Evolutionary conservation across 2,888 invertebrate species (phyloP).

Genomic region (Cosmia trapezina): DNA sequence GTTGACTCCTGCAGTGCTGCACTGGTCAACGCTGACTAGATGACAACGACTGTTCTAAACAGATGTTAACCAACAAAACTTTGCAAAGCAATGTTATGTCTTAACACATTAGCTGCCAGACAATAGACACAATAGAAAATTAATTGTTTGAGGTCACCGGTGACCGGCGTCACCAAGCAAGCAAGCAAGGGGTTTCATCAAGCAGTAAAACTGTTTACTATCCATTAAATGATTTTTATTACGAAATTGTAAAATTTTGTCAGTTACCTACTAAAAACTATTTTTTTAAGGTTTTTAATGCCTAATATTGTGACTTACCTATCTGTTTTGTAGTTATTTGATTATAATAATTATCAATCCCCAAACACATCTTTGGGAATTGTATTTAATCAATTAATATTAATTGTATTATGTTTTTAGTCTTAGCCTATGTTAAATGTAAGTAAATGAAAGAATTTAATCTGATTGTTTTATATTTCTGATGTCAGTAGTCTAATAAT

Average conservation of each 20-base stretch:
- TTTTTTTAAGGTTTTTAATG: neutral
- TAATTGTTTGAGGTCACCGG: too few species aligned
- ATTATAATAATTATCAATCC: too few species aligned
- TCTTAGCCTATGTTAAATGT: neutral
- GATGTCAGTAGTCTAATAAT: slow-evolving; percentile 15
- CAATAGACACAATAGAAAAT: too few species aligned
- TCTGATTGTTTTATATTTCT: slow-evolving; percentile 3
- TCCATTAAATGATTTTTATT: neutral
- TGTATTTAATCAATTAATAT: neutral
- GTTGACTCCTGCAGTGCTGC: neutral
- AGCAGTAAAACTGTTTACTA: slow-evolving; percentile 29
- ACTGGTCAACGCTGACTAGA: neutral
- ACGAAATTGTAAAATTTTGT: neutral
- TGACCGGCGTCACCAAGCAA: too few species aligned
- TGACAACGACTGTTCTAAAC: slow-evolving; percentile 24
- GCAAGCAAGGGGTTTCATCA: too few species aligned
- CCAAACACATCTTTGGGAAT: neutral
- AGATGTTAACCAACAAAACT: neutral
- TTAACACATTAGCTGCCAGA: too few species aligned
- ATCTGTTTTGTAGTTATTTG: neutral
- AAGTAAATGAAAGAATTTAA: neutral
- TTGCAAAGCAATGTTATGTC: slow-evolving; percentile 28
- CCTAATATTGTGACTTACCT: neutral
- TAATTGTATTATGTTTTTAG: neutral
- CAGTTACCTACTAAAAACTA: neutral